Conservation (phyloP, 1,140 invertebrate species). For the Drosophila grimshawi region DNA sequence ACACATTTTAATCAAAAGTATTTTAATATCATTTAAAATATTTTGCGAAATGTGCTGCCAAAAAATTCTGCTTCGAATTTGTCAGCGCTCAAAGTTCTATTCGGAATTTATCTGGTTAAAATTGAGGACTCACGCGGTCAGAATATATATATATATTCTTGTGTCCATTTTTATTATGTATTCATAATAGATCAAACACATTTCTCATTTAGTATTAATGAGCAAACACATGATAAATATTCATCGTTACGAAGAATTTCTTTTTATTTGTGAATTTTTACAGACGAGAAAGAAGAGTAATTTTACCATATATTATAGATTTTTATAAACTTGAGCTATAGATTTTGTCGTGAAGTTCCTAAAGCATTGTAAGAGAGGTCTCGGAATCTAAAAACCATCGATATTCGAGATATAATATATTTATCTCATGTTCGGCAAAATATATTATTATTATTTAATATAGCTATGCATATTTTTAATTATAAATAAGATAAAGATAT, state of each 20-base stretch:
- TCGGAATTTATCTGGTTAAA: background rate
- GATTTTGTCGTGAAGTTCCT: too few relatives aligned
- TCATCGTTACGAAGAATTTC: background rate
- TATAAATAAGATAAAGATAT: too few relatives aligned
- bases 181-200: background rate
- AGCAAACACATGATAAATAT: background rate
- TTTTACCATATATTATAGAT: background rate
- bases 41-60: constrained; percentile 19
- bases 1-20: constrained; percentile 21
- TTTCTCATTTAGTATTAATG: background rate
- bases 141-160: background rate
- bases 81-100: constrained; percentile 4
- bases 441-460: too few relatives aligned
- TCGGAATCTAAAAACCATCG: too few relatives aligned
- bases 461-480: too few relatives aligned
- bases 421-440: too few relatives aligned
- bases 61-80: constrained; percentile 4
- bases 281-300: background rate
- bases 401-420: too few relatives aligned
- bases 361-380: too few relatives aligned
- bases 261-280: too few relatives aligned
- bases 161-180: background rate
- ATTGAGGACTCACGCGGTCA: background rate
- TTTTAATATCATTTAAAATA: constrained; percentile 38
- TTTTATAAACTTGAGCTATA: too few relatives aligned